phyloP scores from a whole-genome alignment of 2,888 invertebrate species.

The Tetragonisca angustula region DNA sequence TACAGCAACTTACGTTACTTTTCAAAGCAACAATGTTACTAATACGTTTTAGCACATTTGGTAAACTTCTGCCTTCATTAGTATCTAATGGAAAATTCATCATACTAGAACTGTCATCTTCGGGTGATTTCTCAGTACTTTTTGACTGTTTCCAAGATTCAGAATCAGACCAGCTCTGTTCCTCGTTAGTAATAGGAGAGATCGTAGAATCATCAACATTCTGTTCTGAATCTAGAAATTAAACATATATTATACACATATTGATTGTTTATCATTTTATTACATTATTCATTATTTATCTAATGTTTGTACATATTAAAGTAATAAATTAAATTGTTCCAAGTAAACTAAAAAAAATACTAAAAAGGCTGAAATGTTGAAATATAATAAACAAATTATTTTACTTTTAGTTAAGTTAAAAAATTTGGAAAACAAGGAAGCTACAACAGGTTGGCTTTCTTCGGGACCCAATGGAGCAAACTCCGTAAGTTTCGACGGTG shows the following conservation, averaged over 20 bases:
- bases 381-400: neutral
- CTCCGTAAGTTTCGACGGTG: conserved; percentile 89
- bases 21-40: conserved; percentile 94
- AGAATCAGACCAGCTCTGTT: conserved; percentile 79
- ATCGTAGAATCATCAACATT: conserved; percentile 61
- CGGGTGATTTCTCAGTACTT: conserved; percentile 76
- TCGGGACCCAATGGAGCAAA: conserved; percentile 92
- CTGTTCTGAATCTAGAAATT: conserved; percentile 60
- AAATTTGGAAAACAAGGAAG: conserved; percentile 90
- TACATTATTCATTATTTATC: neutral
- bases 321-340: neutral
- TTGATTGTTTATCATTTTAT: neutral
- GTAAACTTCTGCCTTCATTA: conserved; percentile 91
- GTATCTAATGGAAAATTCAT: conserved; percentile 85
- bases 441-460: conserved; percentile 89
- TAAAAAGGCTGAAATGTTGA: neutral
- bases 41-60: conserved; percentile 94
- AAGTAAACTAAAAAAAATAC: neutral
- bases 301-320: neutral
- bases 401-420: conserved; percentile 89
- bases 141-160: conserved; percentile 78
- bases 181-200: conserved; percentile 77
- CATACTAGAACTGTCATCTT: conserved; percentile 75
- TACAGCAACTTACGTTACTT: conserved; percentile 87
- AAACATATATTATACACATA: neutral